Evolutionary conservation across 2,888 invertebrate species (phyloP), one percentile per base, ranked within the genome.

Genomic region (Galeopsomyia nigrocyanea): DNA sequence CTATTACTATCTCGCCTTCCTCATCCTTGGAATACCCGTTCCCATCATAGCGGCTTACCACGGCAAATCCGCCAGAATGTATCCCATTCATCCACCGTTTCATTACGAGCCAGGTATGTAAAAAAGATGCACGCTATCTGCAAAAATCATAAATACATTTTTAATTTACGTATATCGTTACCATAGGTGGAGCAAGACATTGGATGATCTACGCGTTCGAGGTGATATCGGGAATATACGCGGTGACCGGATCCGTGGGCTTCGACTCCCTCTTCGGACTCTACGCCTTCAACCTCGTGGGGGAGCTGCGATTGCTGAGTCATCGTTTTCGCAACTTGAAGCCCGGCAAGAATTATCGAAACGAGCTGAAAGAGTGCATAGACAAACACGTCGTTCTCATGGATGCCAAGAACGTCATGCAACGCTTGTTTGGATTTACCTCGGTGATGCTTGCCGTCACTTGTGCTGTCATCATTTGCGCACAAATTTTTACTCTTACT

Each of bases 241-340:
- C 77, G 0, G 50, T 75, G 22, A 71, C 51, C 6, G 39, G 79
- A 6, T 73, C 73, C 9, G 51, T 58, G 0, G 75, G 78, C 0
- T 77, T 79, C 10, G 82, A 82, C 53, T 75, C 77, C 0, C 69
- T 80, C 6, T 82, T 81, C 65, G 80, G 80, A 9, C 73, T 79
- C 14, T 80, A 79, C 50, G 65, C 79, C n/a, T 79, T 81, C 57
- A 80, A 81, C 57, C 78, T 82, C 63, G 72, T 77, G 0, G 78
- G 79, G 5, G 74, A 80, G 19, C 57, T 82, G n/a, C 77, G 79
- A 3, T 75, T 74, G 13, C 74, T 80, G 46, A 69, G 79, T 0
- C 65, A 61, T 39, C 68, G 75, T 0, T 75, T 79, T 49, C 46
- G 51, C 0, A 76, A 77, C 22, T 49, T 76, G 5, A 63, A 53